These are phyloP conservation scores for Clarias batrachus DNA, from an alignment of 2,113 vertebrate species.

Conservation along the genomic window DNA sequence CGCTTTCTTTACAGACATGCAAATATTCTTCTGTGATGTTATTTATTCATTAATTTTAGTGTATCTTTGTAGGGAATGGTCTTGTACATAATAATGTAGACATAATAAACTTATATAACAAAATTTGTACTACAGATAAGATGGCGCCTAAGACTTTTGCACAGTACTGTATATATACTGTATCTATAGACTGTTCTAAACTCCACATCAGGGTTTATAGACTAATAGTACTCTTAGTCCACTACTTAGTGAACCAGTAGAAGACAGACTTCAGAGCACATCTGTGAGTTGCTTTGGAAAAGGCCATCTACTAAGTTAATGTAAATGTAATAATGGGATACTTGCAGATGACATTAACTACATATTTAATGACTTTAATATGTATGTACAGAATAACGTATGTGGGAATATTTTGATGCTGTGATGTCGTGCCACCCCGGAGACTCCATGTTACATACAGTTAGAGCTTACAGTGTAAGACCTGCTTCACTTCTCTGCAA, in stretches of 20 bases:
- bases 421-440: not conserved
- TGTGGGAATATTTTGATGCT: not conserved
- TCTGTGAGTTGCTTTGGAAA: not conserved
- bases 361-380: not conserved
- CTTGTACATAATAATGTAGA: too few relatives aligned
- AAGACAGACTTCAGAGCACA: not conserved
- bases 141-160: too few relatives aligned
- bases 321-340: not conserved
- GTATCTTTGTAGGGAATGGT: too few relatives aligned
- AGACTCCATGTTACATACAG: not conserved
- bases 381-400: not conserved
- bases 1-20: too few relatives aligned
- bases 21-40: too few relatives aligned
- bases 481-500: not conserved
- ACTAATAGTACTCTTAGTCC: not conserved
- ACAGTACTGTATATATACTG: too few relatives aligned
- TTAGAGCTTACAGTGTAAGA: not conserved
- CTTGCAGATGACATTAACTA: not conserved
- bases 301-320: not conserved
- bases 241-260: not conserved
- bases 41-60: too few relatives aligned
- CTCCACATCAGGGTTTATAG: not conserved
- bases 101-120: too few relatives aligned
- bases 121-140: too few relatives aligned
- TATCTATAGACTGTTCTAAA: not conserved